Percentiles rank a stretch among this genome's conserved stretches.
Conservation (phyloP, 2,888 invertebrate species). For the Meganola albula region DNA sequence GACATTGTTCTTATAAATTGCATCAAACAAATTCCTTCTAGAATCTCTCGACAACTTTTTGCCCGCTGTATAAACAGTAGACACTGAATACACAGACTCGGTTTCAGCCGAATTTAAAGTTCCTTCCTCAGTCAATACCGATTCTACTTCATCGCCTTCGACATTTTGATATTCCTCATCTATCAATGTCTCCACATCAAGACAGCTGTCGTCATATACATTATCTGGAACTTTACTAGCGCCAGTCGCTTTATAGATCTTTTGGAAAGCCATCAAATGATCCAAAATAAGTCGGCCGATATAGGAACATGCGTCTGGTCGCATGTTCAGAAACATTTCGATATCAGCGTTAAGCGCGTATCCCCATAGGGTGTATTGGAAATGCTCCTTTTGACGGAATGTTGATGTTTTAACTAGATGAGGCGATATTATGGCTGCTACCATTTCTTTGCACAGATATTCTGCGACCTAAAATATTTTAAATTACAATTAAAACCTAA, state of each 20-base stretch:
- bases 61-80: slow-evolving; percentile 58
- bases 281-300: slow-evolving; percentile 75
- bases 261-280: slow-evolving; percentile 73
- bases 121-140: slow-evolving; percentile 60
- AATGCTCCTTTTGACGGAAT: slow-evolving; percentile 71
- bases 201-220: slow-evolving; percentile 50
- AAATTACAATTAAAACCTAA: too few relatives aligned
- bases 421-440: slow-evolving; percentile 72
- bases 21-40: slow-evolving; percentile 66
- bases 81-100: slow-evolving; percentile 61
- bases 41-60: slow-evolving; percentile 56
- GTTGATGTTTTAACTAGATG: slow-evolving; percentile 67
- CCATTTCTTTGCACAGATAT: slow-evolving; percentile 81
- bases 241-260: slow-evolving; percentile 61
- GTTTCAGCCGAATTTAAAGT: slow-evolving; percentile 61
- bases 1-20: slow-evolving; percentile 58
- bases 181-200: slow-evolving; percentile 62
- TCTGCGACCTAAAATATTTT: slow-evolving; percentile 75
- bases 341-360: slow-evolving; percentile 76
- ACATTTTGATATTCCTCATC: slow-evolving; percentile 71
- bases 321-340: slow-evolving; percentile 76
- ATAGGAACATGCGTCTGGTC: slow-evolving; percentile 76
- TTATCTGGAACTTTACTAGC: slow-evolving; percentile 49
- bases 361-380: slow-evolving; percentile 77
- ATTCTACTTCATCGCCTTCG: slow-evolving; percentile 61